Evolutionary conservation across 92 coral and sea anemone species (phyloP).

Genomic region (Actinernus sp.): DNA sequence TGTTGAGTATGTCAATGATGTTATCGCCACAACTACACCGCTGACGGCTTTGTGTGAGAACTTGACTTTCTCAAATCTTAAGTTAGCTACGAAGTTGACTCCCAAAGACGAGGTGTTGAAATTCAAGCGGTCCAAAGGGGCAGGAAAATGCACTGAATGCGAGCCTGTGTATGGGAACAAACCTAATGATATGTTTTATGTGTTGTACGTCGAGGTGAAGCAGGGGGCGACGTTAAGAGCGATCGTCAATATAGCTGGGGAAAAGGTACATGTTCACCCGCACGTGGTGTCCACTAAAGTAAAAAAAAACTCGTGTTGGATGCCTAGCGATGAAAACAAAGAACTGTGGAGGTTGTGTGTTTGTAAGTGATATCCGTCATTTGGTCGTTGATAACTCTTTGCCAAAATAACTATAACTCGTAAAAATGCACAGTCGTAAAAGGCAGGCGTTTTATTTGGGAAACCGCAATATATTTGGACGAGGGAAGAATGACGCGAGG

Average conservation of each 20-base stretch:
- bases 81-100: constrained; percentile 26
- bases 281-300: constrained; percentile 14
- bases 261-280: constrained; percentile 22
- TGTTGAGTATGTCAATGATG: constrained; percentile 17
- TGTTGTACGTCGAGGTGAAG: constrained; percentile 46
- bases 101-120: constrained; percentile 58
- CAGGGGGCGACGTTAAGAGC: constrained; percentile 38
- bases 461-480: too few species aligned
- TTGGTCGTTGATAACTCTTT: too few species aligned
- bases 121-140: constrained; percentile 48
- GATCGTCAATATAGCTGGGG: constrained; percentile 30
- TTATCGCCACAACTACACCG: constrained; percentile 7
- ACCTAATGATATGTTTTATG: constrained; percentile 36
- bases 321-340: not conserved
- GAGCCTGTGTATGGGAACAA: constrained; percentile 57
- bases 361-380: constrained; percentile 17
- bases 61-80: constrained; percentile 32
- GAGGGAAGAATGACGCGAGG: too few species aligned
- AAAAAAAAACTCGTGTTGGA: constrained; percentile 15
- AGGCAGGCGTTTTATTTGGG: too few species aligned
- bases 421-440: too few species aligned
- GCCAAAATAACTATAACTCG: too few species aligned
- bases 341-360: constrained; percentile 30
- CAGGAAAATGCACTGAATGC: constrained; percentile 53
- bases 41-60: constrained; percentile 24